Percentiles rank a stretch among this genome's conserved stretches.
phyloP scores from a whole-genome alignment of 2,797 vertebrate species.

The Silurus aristotelis region DNA sequence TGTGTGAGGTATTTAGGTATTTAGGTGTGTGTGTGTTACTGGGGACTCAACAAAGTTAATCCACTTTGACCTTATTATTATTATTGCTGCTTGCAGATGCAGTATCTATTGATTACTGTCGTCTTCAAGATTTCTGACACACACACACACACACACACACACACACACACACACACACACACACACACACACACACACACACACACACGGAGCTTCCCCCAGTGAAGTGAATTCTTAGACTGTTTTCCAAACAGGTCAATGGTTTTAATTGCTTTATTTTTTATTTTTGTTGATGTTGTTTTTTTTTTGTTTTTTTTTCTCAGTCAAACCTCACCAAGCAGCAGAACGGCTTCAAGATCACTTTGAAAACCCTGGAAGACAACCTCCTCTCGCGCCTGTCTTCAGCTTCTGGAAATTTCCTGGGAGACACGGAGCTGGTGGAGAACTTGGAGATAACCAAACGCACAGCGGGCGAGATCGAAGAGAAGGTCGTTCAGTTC shows the following conservation, averaged over 20 bases:
- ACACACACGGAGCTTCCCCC: no score
- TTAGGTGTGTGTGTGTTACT: constrained; percentile 36
- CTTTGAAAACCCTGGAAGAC: constrained; percentile 92
- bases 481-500: constrained; percentile 76
- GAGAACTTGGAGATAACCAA: constrained; percentile 94
- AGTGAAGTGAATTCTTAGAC: neutral
- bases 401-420: constrained; percentile 90
- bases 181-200: no score
- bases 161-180: no score
- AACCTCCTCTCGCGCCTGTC: constrained; percentile 88
- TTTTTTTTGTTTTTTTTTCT: constrained; percentile 57
- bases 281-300: constrained; percentile 56
- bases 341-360: constrained; percentile 96
- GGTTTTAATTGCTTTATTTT: constrained; percentile 14
- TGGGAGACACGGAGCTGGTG: constrained; percentile 88
- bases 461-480: constrained; percentile 87
- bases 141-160: neutral
- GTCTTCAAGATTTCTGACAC: constrained; percentile 64
- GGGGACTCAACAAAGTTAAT: constrained; percentile 58
- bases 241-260: constrained; percentile 28
- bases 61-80: constrained; percentile 55
- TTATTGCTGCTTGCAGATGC: constrained; percentile 58
- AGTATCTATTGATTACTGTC: constrained; percentile 65
- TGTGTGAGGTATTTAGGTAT: constrained; percentile 1
- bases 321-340: constrained; percentile 92